Evolutionary conservation across 1,140 invertebrate genomes (phyloP).

Genomic region (Prorops nasuta): DNA sequence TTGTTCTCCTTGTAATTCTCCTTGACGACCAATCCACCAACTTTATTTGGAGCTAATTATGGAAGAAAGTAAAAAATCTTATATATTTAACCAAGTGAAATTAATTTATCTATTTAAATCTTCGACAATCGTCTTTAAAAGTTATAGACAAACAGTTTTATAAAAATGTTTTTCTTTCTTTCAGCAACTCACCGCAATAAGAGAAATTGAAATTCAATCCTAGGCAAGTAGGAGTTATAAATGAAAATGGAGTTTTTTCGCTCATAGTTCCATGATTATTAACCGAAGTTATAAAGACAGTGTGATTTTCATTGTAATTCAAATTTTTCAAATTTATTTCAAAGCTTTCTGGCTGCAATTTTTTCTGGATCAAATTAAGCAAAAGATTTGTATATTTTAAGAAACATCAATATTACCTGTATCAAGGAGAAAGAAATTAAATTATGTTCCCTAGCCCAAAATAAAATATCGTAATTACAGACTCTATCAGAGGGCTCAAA

Average conservation of each 20-base stretch:
- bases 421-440: conserved; percentile 19
- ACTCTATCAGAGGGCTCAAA: conserved; percentile 35
- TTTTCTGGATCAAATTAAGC: background rate
- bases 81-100: background rate
- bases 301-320: conserved; percentile 30
- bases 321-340: conserved; percentile 22
- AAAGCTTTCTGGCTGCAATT: conserved; percentile 19
- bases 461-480: conserved; percentile 41
- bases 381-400: conserved; percentile 7
- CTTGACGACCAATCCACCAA: conserved; percentile 23
- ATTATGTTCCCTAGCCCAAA: conserved; percentile 22
- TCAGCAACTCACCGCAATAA: conserved; percentile 47
- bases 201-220: conserved; percentile 36
- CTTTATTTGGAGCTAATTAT: conserved; percentile 36
- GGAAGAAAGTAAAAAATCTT: background rate
- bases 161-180: background rate
- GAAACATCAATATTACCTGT: conserved; percentile 27
- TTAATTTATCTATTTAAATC: background rate
- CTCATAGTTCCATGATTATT: conserved; percentile 23
- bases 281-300: conserved; percentile 27
- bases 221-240: conserved; percentile 43
- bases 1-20: conserved; percentile 1
- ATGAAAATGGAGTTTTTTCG: conserved; percentile 18
- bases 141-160: background rate
- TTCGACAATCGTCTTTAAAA: background rate